phyloP scores from a whole-genome alignment of 2,797 vertebrate genomes.

The Clarias platycephalus region DNA sequence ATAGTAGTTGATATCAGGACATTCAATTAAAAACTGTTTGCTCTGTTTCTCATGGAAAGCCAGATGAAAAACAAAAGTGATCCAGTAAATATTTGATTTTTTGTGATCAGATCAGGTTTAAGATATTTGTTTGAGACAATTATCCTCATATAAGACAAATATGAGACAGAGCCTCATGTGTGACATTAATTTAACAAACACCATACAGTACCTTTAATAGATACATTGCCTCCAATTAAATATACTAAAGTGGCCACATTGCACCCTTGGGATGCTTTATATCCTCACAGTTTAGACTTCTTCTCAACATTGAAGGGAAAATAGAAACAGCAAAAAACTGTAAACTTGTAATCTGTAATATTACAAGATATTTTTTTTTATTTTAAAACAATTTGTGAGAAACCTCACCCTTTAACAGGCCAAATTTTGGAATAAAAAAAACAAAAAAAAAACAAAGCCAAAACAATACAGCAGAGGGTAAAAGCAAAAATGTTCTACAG shows the following conservation, averaged over 20 bases:
- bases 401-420: background rate
- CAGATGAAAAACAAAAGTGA: background rate
- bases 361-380: background rate
- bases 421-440: background rate
- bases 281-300: background rate
- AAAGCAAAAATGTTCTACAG: background rate
- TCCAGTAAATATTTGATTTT: background rate
- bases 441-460: background rate
- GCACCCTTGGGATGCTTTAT: background rate
- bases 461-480: background rate
- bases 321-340: background rate
- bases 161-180: no score
- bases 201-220: no score
- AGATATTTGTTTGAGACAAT: background rate
- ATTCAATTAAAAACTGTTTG: background rate
- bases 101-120: background rate
- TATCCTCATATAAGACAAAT: no score
- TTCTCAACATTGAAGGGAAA: background rate
- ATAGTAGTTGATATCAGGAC: background rate
- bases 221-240: no score
- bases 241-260: background rate
- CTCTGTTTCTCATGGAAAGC: background rate
- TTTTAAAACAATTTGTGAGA: background rate
- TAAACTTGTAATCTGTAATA: no score
- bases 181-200: no score